Percentiles rank a stretch among this genome's conserved stretches.
Evolutionary conservation across 2,113 vertebrate genomes (phyloP).

Genomic region (Halcyon senegalensis): DNA sequence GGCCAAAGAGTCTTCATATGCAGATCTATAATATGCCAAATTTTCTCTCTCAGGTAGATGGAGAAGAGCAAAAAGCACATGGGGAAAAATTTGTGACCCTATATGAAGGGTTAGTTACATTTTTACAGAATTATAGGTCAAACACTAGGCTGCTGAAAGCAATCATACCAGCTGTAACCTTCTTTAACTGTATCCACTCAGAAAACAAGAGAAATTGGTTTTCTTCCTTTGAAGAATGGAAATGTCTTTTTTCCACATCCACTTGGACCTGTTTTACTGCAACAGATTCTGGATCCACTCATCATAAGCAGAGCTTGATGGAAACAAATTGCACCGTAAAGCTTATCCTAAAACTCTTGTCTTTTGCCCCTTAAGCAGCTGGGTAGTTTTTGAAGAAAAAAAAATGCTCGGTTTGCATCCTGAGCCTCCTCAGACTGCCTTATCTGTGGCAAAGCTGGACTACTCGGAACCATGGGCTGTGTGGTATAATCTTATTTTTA

Average conservation of each 20-base stretch:
- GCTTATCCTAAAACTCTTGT: constrained; percentile 21
- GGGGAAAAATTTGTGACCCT: background rate
- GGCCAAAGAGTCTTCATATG: background rate
- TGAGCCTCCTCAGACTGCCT: background rate
- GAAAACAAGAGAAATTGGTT: constrained; percentile 56
- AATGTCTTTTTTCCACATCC: constrained; percentile 21
- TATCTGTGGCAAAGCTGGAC: constrained; percentile 18
- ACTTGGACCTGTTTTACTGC: constrained; percentile 19
- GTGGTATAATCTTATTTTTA: constrained; percentile 47
- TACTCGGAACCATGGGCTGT: background rate
- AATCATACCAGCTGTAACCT: constrained; percentile 32
- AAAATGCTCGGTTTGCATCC: constrained; percentile 20
- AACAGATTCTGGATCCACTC: constrained; percentile 11
- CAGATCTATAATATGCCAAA: background rate
- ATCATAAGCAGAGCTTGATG: background rate
- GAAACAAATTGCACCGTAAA: constrained; percentile 13
- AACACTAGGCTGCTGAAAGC: background rate
- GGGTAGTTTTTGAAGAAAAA: background rate
- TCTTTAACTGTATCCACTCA: constrained; percentile 35
- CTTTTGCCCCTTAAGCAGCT: constrained; percentile 22
- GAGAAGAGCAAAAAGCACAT: background rate
- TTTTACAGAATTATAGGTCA: constrained; percentile 42
- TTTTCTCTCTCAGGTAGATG: background rate
- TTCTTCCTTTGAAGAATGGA: constrained; percentile 48
- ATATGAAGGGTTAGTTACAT: background rate